Evolutionary conservation across 2,888 invertebrate genomes (phyloP).

Genomic region (Lymantria monacha): DNA sequence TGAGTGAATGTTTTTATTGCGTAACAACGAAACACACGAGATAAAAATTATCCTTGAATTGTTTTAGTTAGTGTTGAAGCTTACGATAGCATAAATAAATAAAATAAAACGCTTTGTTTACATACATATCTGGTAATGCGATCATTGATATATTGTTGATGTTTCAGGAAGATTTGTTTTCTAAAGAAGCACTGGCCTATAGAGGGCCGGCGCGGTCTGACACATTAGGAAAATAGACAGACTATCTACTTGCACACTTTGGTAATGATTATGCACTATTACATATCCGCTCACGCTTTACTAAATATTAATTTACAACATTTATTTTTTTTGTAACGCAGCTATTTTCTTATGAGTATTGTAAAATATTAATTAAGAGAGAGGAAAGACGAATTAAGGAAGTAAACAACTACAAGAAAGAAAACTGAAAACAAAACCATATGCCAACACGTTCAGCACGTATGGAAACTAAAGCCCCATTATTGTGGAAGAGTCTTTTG

Average conservation of each 20-base stretch:
- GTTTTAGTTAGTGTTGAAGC: conserved; percentile 38
- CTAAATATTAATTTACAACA: too few relatives aligned
- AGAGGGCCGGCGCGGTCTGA: conserved; percentile 52
- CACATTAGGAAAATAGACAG: conserved; percentile 72
- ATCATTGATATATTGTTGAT: conserved; percentile 63
- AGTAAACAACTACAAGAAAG: too few relatives aligned
- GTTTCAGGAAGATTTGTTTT: conserved; percentile 64
- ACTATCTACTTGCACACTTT: conserved; percentile 42
- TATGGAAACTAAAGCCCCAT: too few relatives aligned
- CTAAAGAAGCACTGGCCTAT: conserved; percentile 58
- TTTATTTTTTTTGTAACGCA: too few relatives aligned
- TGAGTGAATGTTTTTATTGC: conserved; percentile 21
- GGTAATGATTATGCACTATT: conserved; percentile 44
- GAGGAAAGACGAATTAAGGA: too few relatives aligned
- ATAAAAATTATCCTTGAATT: conserved; percentile 30
- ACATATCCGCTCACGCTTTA: conserved; percentile 1
- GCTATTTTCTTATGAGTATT: too few relatives aligned
- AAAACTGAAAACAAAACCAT: too few relatives aligned
- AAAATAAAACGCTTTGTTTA: conserved; percentile 47
- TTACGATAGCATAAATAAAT: conserved; percentile 52
- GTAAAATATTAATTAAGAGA: too few relatives aligned
- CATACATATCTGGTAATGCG: conserved; percentile 45
- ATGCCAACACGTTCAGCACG: too few relatives aligned
- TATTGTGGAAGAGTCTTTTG: too few relatives aligned
- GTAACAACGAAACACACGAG: conserved; percentile 21